Evolutionary conservation across 2,888 invertebrate genomes (phyloP).

Genomic region (Eumerus sabulonum): DNA sequence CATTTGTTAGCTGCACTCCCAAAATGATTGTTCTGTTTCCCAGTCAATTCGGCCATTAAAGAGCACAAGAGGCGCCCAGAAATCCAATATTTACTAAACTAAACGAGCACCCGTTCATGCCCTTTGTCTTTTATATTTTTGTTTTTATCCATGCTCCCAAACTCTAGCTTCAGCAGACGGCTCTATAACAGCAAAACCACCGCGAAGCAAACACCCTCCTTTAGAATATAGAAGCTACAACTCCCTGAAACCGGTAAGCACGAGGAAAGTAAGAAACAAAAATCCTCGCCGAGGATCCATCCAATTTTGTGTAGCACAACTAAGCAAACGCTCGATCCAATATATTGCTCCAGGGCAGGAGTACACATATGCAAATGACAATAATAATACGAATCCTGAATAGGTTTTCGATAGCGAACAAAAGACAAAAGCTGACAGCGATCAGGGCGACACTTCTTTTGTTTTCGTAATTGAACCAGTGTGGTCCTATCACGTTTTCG

Average conservation of each 20-base stretch:
- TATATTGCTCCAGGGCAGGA: constrained; percentile 36
- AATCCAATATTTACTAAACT: constrained; percentile 24
- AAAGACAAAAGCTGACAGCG: constrained; percentile 71
- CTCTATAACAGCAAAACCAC: constrained; percentile 53
- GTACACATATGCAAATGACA: constrained; percentile 61
- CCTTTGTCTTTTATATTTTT: constrained; percentile 9
- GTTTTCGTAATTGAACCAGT: constrained; percentile 76
- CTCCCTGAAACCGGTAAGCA: no score
- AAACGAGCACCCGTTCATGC: constrained; percentile 3
- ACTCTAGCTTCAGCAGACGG: constrained; percentile 12
- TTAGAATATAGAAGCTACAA: background rate
- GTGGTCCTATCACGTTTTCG: constrained; percentile 74
- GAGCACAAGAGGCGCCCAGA: constrained; percentile 55
- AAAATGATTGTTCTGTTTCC: constrained; percentile 51
- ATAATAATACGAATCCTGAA: constrained; percentile 68
- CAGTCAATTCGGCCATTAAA: constrained; percentile 9
- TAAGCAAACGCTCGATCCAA: constrained; percentile 9
- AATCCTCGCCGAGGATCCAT: constrained; percentile 20
- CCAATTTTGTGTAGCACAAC: constrained; percentile 45
- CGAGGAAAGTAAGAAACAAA: constrained; percentile 28
- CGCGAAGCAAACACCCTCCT: constrained; percentile 16
- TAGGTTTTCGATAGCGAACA: constrained; percentile 67
- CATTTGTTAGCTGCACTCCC: constrained; percentile 61
- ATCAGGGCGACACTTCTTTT: constrained; percentile 72
- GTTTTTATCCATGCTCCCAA: no score